Evolutionary conservation across 2,797 vertebrate species (phyloP).

Genomic region (Falco naumanni): DNA sequence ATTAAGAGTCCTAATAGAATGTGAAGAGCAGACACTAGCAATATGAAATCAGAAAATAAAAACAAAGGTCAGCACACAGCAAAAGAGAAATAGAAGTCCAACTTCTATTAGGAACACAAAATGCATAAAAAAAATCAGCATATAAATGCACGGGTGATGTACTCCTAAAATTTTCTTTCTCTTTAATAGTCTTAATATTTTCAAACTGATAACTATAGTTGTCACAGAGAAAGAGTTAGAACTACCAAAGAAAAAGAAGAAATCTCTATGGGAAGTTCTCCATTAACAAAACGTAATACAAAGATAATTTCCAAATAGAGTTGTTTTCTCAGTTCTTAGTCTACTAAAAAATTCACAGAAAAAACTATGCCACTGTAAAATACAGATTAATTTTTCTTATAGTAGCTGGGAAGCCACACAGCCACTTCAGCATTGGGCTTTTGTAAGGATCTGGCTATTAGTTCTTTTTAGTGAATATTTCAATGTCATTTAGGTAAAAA

Average conservation of each 20-base stretch:
- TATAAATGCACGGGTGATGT: neutral
- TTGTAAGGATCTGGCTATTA: neutral
- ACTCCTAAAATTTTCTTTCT: neutral
- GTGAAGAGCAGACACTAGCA: neutral
- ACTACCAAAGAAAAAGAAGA: neutral
- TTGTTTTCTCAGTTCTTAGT: neutral
- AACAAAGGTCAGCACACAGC: neutral
- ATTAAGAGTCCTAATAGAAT: neutral
- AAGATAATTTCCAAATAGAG: neutral
- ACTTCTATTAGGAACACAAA: neutral
- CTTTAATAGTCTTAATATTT: neutral
- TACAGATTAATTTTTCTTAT: neutral
- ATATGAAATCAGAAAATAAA: neutral
- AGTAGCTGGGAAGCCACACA: neutral
- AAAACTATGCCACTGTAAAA: neutral
- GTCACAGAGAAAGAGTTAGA: neutral
- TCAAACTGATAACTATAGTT: neutral
- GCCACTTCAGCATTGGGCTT: neutral
- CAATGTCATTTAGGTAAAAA: constrained; percentile 16
- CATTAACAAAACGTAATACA: neutral
- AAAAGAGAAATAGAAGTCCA: neutral
- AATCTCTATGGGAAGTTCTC: neutral
- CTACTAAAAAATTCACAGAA: neutral
- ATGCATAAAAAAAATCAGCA: neutral
- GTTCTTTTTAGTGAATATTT: neutral